Evolutionary conservation across 2,797 vertebrate genomes (phyloP), one percentile per base, ranked within the genome.

Genomic region (Sebastes steindachneri): DNA sequence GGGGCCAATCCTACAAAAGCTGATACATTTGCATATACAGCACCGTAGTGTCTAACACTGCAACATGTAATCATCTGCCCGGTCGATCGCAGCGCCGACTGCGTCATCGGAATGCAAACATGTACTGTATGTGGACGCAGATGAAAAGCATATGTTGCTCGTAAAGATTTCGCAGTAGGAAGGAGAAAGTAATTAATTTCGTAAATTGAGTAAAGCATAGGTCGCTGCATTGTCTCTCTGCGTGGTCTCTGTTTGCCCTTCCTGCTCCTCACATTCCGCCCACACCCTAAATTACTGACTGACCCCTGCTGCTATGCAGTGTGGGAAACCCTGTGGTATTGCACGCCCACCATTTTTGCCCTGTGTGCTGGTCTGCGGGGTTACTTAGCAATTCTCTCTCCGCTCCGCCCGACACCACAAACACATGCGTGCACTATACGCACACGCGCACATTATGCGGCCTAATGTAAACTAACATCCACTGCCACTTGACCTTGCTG

Each of bases 391-490:
- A 75, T 79, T 82, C 83, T 88, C 66, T 68, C 70, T 60, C 28
- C 71, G 9, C 75, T 58, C 73, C 11, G 54, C 53, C 78, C 45
- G 69, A 82, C 85, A 73, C 53, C 73, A 63, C 78, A 76, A 71
- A 80, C 72, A 51, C 45, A 64, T 5, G 7, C 66, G 3, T 9
- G 41, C 67, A 17, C 66, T 1, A 10, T 1, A 7, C 2, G 3
- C 21, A 7, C 71, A 29, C 69, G 10, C 51, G 9, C 79, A 35
- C 86, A 89, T 88, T 89, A 91, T 75, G 80, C 87, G 35, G 79
- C 75, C 82, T 92, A 89, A 93, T 92, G 90, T 91, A 94, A 93
- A 93, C 90, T 82, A 93, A 92, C 92, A 89, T 90, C 85, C 77
- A 84, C 83, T 77, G 84, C 88, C 90, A 90, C 90, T 93, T 95